A percentile compares a stretch with the other conserved stretches of the same genome.
Evolutionary conservation across 2,113 vertebrate genomes (phyloP).

Genomic region (Coracopsis vasa): DNA sequence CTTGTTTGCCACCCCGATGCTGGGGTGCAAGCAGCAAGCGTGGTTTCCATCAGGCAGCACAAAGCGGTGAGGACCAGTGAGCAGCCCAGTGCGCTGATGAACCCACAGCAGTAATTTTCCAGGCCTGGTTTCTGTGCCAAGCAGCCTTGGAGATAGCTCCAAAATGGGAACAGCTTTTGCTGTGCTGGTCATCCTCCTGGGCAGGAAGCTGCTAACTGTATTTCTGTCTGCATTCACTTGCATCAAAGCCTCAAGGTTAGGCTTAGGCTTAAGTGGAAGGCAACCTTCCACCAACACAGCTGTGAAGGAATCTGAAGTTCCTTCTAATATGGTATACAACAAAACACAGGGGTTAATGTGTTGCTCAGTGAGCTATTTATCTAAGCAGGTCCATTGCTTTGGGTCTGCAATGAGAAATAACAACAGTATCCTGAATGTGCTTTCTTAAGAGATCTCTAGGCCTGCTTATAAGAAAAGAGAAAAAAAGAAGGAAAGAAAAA

Average conservation of each 20-base stretch:
- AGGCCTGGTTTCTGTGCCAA: too few relatives aligned
- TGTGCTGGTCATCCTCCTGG: fast-evolving
- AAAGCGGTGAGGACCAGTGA: not conserved
- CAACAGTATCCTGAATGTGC: not conserved
- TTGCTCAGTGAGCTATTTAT: not conserved
- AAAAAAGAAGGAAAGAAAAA: not conserved
- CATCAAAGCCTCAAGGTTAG: not conserved
- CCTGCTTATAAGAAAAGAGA: not conserved
- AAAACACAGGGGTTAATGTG: not conserved
- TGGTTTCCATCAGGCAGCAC: not conserved
- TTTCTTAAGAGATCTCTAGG: not conserved
- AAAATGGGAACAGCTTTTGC: not conserved
- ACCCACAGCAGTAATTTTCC: not conserved
- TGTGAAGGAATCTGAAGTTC: not conserved
- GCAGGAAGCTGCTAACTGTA: not conserved
- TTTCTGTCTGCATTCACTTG: not conserved
- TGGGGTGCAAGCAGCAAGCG: fast-evolving
- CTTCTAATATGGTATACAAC: not conserved
- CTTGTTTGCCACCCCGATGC: not conserved
- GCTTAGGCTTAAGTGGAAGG: not conserved
- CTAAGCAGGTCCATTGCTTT: not conserved
- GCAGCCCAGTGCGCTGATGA: not conserved
- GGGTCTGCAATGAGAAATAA: not conserved
- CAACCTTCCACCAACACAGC: not conserved
- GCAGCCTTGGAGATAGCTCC: not conserved